Evolutionary conservation across 1,140 invertebrate genomes (phyloP).

Genomic region (Lordiphosa clarofinis): DNA sequence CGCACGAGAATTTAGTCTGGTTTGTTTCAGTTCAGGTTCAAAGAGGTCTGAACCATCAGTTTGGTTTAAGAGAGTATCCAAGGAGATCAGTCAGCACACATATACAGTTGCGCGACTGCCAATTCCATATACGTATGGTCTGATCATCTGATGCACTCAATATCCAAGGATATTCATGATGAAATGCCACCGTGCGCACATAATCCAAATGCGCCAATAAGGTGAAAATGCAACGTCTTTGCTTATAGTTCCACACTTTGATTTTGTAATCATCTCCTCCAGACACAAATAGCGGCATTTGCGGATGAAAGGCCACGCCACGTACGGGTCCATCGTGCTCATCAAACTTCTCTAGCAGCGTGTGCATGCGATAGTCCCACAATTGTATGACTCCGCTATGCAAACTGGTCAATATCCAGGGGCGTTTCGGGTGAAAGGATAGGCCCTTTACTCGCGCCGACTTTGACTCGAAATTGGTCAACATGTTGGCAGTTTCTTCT

Average conservation of each 20-base stretch:
- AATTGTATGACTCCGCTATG: conserved; percentile 99
- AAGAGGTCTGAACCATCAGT: no score
- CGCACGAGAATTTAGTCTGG: no score
- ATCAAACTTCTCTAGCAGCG: conserved; percentile 99
- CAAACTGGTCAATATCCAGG: conserved; percentile 98
- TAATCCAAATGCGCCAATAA: conserved; percentile 99
- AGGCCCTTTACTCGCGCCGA: conserved; percentile 98
- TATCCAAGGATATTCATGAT: conserved; percentile 99
- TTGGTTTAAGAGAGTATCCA: no score
- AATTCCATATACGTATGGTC: conserved; percentile 95
- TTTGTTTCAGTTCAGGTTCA: no score
- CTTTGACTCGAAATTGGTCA: conserved; percentile 99
- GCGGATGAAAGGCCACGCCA: conserved; percentile 98
- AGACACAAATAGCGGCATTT: conserved; percentile 99
- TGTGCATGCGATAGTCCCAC: conserved; percentile 99
- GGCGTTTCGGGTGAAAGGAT: conserved; percentile 98
- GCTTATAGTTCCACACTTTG: conserved; percentile 99
- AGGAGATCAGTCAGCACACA: conserved; percentile 97
- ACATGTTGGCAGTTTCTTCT: conserved; percentile 83
- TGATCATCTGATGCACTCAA: conserved; percentile 98
- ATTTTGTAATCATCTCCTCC: conserved; percentile 99
- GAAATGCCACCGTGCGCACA: conserved; percentile 97
- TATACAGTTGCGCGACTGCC: conserved; percentile 99
- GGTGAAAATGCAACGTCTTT: conserved; percentile 97
- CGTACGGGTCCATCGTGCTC: conserved; percentile 99